Base-by-base conservation (phyloP, 2,888 invertebrate species). In the Parascotia fuliginaria region DNA sequence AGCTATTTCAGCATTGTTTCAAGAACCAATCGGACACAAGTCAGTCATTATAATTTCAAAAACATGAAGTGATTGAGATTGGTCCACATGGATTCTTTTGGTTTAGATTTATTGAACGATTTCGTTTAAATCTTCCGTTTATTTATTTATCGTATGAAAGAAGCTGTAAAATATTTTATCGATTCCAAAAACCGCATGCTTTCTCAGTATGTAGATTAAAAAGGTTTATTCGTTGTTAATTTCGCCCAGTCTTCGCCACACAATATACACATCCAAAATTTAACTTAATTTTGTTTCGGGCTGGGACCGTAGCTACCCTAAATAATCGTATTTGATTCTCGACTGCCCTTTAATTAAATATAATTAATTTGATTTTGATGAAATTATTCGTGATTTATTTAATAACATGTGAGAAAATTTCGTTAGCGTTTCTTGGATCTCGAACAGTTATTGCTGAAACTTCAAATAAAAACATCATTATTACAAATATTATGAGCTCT, bases 171-270 rank as follows among this genome's bases (percentile, higher is more conserved):
- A 42, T 50, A 61, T 50, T 54, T 45, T 32, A 42, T 39, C 32
- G 38, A 45, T 49, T 42, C 32, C 28, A 39, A 12, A 31, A 31
- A 16, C 31, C 33, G 42, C 29, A 56, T 39, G 14, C 38, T 29
- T 34, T 22, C 42, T 31, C 54, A 29, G n/a, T 32, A 7, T 45
- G 52, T 62, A 62, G 45, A 61, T 66, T 46, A 51, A 61, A 50
- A 61, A 38, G 38, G 50, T 40, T 28, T 29, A 11, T 32, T 22
- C 14, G 16, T 40, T 28, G 22, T 15, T 14, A 28, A 46, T 5
- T 0, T 11, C 27, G 13, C 32, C 29, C 0, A 44, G 14, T 40
- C 19, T 46, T 42, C 42, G n/a, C n/a, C 7, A 33, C 42, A 44
- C n/a, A 42, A 13, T 42, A 14, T 46, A 40, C 39, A 52, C 12